Evolutionary conservation across 2,888 invertebrate genomes (phyloP).

Genomic region (Strigamia crassipes): DNA sequence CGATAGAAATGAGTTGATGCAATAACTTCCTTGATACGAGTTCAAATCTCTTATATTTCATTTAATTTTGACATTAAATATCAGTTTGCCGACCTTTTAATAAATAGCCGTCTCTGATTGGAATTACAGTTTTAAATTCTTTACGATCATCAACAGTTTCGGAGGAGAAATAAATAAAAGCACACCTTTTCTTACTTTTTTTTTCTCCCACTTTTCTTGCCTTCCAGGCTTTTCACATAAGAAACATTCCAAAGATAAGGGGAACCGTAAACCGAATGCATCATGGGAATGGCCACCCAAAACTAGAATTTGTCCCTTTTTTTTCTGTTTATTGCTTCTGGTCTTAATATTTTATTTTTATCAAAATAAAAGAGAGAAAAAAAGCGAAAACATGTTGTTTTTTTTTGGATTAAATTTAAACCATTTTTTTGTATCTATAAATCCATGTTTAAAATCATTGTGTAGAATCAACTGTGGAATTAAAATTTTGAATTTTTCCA

Average conservation of each 20-base stretch:
- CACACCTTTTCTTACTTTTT: background rate
- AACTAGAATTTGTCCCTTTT: slow-evolving; percentile 3
- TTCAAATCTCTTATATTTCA: background rate
- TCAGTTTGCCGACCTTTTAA: background rate
- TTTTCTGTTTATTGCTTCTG: background rate
- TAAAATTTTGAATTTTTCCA: too few species aligned
- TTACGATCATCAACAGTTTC: background rate
- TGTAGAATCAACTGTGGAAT: too few species aligned
- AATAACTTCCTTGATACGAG: background rate
- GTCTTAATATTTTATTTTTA: background rate
- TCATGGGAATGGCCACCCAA: slow-evolving; percentile 2
- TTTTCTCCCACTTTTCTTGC: background rate
- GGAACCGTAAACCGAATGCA: background rate
- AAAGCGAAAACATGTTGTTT: too few species aligned
- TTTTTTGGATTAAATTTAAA: background rate
- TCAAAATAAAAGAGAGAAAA: background rate
- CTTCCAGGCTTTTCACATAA: background rate
- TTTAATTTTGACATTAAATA: slow-evolving; percentile 7
- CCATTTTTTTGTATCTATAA: background rate
- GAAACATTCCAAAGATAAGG: slow-evolving; percentile 10
- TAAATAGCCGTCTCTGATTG: background rate
- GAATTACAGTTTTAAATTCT: background rate
- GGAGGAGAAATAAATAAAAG: background rate
- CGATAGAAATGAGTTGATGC: background rate
- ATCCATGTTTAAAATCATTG: background rate